A percentile compares a stretch with the other conserved stretches of the same genome.
phyloP scores from a whole-genome alignment of 1,140 invertebrate species.

The Lordiphosa clarofinis region DNA sequence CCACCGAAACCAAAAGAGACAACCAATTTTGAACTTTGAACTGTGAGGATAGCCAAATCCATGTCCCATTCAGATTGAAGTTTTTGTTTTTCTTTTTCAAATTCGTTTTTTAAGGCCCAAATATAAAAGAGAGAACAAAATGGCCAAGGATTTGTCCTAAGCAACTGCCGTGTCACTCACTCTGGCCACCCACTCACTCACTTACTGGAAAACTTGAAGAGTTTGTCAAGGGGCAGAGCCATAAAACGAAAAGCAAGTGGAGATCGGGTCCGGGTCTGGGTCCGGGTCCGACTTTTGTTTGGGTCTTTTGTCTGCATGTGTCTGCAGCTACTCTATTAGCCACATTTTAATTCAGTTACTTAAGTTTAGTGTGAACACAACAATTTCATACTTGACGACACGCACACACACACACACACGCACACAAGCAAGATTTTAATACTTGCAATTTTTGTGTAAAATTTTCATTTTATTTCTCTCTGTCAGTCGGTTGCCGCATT shows the following conservation, averaged over 20 bases:
- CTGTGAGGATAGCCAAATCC: too few species aligned
- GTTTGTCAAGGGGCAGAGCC: too few species aligned
- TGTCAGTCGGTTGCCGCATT: conserved; percentile 58
- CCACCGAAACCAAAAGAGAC: too few species aligned
- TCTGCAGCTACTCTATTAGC: conserved; percentile 74
- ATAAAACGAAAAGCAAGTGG: too few species aligned
- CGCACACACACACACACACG: conserved; percentile 10
- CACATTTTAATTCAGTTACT: conserved; percentile 77
- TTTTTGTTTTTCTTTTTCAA: too few species aligned
- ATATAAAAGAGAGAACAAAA: conserved; percentile 5
- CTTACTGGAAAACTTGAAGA: too few species aligned
- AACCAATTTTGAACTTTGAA: too few species aligned
- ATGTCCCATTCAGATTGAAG: too few species aligned
- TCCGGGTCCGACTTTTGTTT: background rate
- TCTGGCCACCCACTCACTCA: too few species aligned
- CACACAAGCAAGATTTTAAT: conserved; percentile 31
- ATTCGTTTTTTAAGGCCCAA: background rate
- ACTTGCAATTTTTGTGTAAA: conserved; percentile 46
- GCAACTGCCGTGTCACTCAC: too few species aligned
- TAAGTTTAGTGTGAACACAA: conserved; percentile 78
- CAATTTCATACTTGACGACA: conserved; percentile 69
- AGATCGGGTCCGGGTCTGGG: too few species aligned
- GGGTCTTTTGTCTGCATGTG: conserved; percentile 52
- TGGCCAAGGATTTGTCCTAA: too few species aligned
- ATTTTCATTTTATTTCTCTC: conserved; percentile 51